Conservation (phyloP, 2,888 invertebrate genomes). For the Cantharis flavilabris region DNA sequence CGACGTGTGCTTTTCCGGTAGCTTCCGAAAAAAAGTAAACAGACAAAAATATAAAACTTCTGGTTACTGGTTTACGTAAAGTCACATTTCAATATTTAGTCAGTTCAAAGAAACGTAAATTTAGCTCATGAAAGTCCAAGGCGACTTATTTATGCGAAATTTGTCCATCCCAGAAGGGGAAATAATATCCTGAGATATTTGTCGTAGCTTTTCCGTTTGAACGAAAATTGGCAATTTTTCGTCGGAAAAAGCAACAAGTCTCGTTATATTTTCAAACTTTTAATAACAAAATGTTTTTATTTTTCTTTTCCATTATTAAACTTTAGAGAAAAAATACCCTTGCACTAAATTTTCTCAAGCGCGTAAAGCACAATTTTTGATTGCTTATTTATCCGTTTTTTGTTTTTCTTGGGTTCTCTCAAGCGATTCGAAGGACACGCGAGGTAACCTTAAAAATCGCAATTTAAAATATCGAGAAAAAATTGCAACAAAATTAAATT, state of each 20-base stretch:
- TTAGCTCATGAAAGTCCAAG: neutral
- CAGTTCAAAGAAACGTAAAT: neutral
- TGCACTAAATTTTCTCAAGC: neutral
- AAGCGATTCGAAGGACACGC: conserved; percentile 7
- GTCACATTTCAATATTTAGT: neutral
- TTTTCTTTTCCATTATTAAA: neutral
- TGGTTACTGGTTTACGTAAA: neutral
- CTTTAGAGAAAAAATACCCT: neutral
- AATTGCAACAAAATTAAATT: neutral
- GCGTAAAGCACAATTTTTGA: neutral
- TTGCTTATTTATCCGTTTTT: neutral
- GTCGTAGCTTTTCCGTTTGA: neutral
- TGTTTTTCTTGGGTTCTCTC: conserved; percentile 10
- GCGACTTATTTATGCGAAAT: neutral
- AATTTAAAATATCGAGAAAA: neutral
- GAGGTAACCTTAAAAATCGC: neutral
- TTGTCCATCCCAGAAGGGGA: neutral
- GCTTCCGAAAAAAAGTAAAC: neutral
- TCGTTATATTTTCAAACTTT: neutral
- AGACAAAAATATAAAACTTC: neutral
- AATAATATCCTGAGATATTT: neutral
- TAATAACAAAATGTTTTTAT: neutral
- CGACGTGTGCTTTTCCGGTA: neutral
- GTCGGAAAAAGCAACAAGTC: neutral
- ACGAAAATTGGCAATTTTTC: neutral